phyloP scores from a whole-genome alignment of 2,888 invertebrate genomes.

The Euzophera pinguis region DNA sequence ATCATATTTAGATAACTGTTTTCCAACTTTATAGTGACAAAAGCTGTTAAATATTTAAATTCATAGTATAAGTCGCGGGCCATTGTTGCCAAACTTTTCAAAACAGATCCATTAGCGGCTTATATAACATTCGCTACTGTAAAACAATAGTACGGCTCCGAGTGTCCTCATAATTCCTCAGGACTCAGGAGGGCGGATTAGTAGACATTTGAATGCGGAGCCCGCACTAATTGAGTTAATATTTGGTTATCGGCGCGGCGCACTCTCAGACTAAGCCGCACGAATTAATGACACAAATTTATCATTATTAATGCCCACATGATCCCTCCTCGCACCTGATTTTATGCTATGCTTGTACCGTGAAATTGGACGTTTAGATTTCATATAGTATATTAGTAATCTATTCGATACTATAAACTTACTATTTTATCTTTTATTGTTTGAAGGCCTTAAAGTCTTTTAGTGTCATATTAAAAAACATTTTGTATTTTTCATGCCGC shows the following conservation, averaged over 20 bases:
- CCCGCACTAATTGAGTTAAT: slow-evolving; percentile 77
- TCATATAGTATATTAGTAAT: not conserved
- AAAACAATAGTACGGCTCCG: slow-evolving; percentile 9
- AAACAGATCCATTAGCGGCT: not conserved
- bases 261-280: slow-evolving; percentile 70
- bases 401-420: too few relatives aligned
- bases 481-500: too few relatives aligned
- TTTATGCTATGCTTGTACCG: slow-evolving; percentile 31
- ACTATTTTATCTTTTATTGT: too few relatives aligned
- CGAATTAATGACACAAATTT: slow-evolving; percentile 77
- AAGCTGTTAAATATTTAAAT: too few relatives aligned
- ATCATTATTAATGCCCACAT: slow-evolving; percentile 75
- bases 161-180: slow-evolving; percentile 21
- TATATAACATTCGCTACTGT: slow-evolving; percentile 3
- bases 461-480: too few relatives aligned
- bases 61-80: too few relatives aligned
- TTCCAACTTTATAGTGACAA: too few relatives aligned
- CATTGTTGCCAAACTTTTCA: not conserved
- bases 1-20: too few relatives aligned
- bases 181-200: slow-evolving; percentile 48
- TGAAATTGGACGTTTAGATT: not conserved
- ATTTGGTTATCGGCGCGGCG: slow-evolving; percentile 77
- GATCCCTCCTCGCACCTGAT: slow-evolving; percentile 62
- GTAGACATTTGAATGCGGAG: slow-evolving; percentile 66
- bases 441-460: too few relatives aligned